Percentiles rank a stretch among this genome's conserved stretches.
These are phyloP conservation scores for Smutsia gigantea DNA, from an alignment of 2,797 vertebrate genomes.

Conservation along the genomic window DNA sequence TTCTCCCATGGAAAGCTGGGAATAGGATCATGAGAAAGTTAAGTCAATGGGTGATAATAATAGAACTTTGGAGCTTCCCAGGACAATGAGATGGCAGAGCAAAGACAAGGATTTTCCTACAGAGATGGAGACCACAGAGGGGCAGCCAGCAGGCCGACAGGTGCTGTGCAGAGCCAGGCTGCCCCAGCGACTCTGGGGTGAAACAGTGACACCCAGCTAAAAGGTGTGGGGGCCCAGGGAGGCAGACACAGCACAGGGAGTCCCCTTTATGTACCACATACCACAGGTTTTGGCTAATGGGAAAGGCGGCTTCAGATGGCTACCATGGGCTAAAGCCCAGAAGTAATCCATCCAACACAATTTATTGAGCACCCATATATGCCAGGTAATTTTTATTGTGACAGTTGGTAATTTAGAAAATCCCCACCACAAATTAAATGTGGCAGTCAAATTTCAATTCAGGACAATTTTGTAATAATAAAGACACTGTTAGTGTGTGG, in stretches of 20 bases:
- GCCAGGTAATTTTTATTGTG: background rate
- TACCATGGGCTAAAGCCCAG: background rate
- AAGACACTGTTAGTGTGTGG: constrained; percentile 23
- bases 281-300: background rate
- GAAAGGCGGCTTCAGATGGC: background rate
- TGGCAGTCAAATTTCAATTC: background rate
- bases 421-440: background rate
- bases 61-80: background rate
- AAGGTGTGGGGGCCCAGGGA: background rate
- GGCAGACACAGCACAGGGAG: too few relatives aligned
- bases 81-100: background rate
- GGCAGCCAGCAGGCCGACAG: background rate
- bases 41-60: background rate
- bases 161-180: background rate
- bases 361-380: background rate
- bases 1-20: background rate
- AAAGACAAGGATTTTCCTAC: background rate
- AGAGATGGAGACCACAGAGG: background rate
- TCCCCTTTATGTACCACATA: background rate
- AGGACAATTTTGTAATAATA: constrained; percentile 23
- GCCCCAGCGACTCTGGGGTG: too few relatives aligned
- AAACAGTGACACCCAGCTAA: too few relatives aligned
- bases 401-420: background rate
- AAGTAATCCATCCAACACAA: background rate
- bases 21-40: background rate